These are phyloP conservation scores for Phenacoccus solenopsis DNA, from an alignment of 1,140 invertebrate species.

Conservation along the genomic window DNA sequence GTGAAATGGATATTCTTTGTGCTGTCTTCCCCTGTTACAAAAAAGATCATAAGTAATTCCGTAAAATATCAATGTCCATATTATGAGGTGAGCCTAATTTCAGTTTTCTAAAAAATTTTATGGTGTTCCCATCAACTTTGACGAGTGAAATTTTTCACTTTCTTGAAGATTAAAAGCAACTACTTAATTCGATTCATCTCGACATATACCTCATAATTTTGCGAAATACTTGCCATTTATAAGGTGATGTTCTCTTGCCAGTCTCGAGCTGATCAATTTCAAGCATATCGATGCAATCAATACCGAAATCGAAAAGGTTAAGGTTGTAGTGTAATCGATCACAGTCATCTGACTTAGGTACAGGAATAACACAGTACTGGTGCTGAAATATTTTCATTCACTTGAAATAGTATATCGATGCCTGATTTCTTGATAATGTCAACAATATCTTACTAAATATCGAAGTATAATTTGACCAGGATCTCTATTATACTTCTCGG, in stretches of 20 bases:
- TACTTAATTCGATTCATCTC: too few species aligned
- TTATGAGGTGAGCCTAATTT: too few species aligned
- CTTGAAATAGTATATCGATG: background rate
- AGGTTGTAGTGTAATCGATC: conserved; percentile 46
- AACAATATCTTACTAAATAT: conserved; percentile 38
- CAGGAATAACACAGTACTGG: conserved; percentile 40
- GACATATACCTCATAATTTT: conserved; percentile 1
- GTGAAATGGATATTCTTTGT: conserved; percentile 28
- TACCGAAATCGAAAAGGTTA: conserved; percentile 32
- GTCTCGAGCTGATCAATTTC: conserved; percentile 28
- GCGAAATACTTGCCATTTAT: background rate
- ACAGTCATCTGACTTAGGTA: conserved; percentile 55
- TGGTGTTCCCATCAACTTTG: too few species aligned
- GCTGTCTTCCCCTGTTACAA: conserved; percentile 24
- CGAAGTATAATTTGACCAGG: conserved; percentile 55
- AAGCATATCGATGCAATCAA: conserved; percentile 29
- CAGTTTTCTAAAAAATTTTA: too few species aligned
- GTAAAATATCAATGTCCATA: background rate
- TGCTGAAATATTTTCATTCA: conserved; percentile 25
- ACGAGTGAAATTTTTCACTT: too few species aligned
- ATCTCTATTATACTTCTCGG: conserved; percentile 51
- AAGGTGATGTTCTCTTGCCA: background rate
- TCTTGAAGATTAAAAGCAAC: too few species aligned
- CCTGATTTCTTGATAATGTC: conserved; percentile 13
- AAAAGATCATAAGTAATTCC: conserved; percentile 6